These are phyloP conservation scores for Promerops cafer DNA, from an alignment of 2,113 vertebrate species.

Conservation along the genomic window DNA sequence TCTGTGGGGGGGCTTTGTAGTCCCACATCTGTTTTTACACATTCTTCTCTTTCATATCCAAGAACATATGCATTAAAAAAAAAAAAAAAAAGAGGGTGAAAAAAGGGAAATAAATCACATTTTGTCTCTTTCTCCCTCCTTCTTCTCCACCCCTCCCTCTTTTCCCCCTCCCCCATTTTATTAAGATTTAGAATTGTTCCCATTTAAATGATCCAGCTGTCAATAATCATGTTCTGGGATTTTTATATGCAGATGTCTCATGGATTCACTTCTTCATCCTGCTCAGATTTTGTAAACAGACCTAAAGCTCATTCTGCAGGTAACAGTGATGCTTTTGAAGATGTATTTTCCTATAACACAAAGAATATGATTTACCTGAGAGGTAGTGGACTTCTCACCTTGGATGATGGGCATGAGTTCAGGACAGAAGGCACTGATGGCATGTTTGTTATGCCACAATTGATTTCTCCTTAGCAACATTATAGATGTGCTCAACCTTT, in stretches of 20 bases:
- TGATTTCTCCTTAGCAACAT: background rate
- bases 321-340: background rate
- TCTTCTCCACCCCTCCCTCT: background rate
- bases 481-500: background rate
- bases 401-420: accelerated
- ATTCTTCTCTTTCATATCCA: background rate
- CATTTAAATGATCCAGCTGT: background rate
- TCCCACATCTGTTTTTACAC: constrained; percentile 35
- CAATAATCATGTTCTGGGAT: background rate
- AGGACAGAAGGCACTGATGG: background rate
- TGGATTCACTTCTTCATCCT: background rate
- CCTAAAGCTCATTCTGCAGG: background rate
- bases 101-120: background rate
- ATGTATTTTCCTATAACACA: background rate
- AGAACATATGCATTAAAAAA: background rate
- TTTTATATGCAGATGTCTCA: background rate
- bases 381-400: background rate
- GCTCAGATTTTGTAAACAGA: background rate
- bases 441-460: background rate
- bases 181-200: background rate
- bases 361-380: background rate
- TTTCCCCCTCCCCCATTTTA: accelerated
- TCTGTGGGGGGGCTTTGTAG: constrained; percentile 23
- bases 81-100: background rate
- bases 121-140: background rate